Conservation (phyloP, 2,888 invertebrate genomes). For the Diadegma fenestrale region DNA sequence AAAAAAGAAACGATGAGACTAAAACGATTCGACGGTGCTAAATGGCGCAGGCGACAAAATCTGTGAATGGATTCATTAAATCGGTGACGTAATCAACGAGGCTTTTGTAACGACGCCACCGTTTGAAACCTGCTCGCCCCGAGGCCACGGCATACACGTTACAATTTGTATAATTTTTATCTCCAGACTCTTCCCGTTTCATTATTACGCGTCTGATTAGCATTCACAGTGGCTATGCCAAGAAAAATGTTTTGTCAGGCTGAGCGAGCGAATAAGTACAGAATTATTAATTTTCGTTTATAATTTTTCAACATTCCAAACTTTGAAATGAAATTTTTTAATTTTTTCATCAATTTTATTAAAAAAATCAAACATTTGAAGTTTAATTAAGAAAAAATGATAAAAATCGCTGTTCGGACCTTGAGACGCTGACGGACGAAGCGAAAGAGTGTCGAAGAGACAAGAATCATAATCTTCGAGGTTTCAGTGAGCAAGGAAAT, state of each 20-base stretch:
- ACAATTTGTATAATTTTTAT: constrained; percentile 39
- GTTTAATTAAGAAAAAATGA: no score
- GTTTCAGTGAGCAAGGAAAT: constrained; percentile 22
- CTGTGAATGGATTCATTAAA: constrained; percentile 17
- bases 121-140: constrained; percentile 28
- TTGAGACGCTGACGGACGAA: background rate
- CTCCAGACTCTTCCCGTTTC: constrained; percentile 27
- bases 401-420: background rate
- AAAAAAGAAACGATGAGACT: background rate
- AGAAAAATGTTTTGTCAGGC: constrained; percentile 42
- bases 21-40: background rate
- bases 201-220: constrained; percentile 48
- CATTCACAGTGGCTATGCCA: constrained; percentile 33
- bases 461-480: background rate
- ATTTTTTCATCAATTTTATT: no score
- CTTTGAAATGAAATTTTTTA: no score
- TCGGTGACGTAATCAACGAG: constrained; percentile 48
- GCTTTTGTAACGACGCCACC: constrained; percentile 29
- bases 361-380: no score
- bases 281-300: no score
- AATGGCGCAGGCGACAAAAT: background rate
- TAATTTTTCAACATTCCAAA: background rate
- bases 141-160: constrained; percentile 43
- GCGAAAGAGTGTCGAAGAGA: background rate
- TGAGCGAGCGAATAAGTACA: background rate